These are phyloP conservation scores for Camelus dromedarius DNA, from an alignment of 2,113 vertebrate species.

Conservation along the genomic window DNA sequence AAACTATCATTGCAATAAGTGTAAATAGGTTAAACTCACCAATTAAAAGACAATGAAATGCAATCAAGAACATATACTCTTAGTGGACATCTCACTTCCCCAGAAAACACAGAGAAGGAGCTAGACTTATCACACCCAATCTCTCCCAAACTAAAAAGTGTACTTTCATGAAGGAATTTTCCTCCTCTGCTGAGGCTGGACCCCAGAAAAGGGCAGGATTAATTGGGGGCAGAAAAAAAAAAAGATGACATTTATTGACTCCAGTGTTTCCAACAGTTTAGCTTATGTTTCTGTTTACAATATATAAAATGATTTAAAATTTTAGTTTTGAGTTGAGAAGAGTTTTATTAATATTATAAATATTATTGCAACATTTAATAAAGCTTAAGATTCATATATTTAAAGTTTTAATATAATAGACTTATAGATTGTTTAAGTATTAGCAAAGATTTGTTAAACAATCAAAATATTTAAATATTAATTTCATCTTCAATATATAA, in stretches of 20 bases:
- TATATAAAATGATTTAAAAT: constrained; percentile 3
- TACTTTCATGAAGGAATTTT: not conserved
- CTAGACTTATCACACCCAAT: not conserved
- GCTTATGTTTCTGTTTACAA: constrained; percentile 35
- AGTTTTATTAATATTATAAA: constrained; percentile 37
- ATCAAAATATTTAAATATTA: constrained; percentile 24
- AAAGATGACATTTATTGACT: not conserved
- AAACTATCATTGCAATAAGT: not conserved
- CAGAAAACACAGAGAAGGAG: not conserved
- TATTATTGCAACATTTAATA: not conserved
- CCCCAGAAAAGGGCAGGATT: not conserved
- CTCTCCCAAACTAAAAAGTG: not conserved
- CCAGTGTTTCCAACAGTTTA: not conserved
- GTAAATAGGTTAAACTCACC: not conserved
- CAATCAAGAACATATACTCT: not conserved
- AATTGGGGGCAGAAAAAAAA: not conserved
- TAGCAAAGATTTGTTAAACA: not conserved
- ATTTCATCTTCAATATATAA: not conserved
- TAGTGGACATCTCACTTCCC: not conserved
- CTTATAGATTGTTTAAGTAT: not conserved
- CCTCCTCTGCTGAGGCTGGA: not conserved
- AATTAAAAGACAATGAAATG: not conserved
- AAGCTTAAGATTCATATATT: not conserved
- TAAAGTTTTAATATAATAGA: not conserved
- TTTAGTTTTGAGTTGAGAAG: not conserved